These are phyloP conservation scores for Siniperca scherzeri DNA, from an alignment of 2,797 vertebrate species.

Conservation along the genomic window DNA sequence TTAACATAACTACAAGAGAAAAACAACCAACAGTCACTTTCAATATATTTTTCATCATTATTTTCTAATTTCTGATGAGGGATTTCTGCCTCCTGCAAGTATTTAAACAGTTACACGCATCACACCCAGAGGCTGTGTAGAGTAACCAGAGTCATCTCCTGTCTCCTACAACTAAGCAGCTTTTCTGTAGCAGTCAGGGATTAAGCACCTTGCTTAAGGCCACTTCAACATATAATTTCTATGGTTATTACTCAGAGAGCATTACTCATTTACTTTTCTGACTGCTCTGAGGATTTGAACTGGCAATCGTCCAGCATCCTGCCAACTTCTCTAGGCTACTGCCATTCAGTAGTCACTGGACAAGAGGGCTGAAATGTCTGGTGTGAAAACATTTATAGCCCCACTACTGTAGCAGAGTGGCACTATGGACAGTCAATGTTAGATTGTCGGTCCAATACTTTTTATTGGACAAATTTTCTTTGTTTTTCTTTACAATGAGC, in stretches of 20 bases:
- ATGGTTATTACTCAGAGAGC: conserved; percentile 68
- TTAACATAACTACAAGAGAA: neutral
- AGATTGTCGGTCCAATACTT: neutral
- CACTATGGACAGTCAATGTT: neutral
- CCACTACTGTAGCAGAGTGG: neutral
- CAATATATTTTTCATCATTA: neutral
- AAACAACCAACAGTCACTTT: neutral
- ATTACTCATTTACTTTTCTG: conserved; percentile 72
- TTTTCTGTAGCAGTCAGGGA: conserved; percentile 69
- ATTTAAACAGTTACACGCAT: conserved; percentile 55
- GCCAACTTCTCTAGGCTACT: conserved; percentile 29
- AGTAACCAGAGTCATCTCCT: conserved; percentile 66
- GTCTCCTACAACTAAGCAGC: conserved; percentile 78
- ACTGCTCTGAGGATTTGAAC: conserved; percentile 64
- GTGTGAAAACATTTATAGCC: conserved; percentile 34
- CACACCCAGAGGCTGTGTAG: conserved; percentile 48
- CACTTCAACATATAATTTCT: conserved; percentile 69
- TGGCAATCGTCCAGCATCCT: conserved; percentile 59
- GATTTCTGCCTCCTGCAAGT: conserved; percentile 29
- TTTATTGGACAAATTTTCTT: neutral
- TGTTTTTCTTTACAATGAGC: neutral
- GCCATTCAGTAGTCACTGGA: conserved; percentile 19
- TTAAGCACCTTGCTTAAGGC: conserved; percentile 66
- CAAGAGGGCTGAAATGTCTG: conserved; percentile 2
- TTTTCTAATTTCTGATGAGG: conserved; percentile 15